Conservation (phyloP, 2,113 vertebrate species). For the Neopipo cinnamomea region DNA sequence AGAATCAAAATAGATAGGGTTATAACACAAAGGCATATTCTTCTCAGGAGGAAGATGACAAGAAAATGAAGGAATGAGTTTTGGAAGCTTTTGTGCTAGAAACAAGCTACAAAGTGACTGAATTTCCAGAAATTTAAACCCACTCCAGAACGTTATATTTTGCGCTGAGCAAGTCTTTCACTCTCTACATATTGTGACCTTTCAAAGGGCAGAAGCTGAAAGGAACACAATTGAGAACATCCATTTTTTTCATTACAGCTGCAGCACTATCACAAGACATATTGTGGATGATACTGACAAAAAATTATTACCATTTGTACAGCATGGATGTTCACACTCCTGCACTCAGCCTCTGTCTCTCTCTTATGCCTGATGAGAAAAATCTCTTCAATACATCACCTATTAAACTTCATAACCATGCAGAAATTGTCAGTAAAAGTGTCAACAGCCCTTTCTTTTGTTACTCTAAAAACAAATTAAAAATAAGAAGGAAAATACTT, state of each 20-base stretch:
- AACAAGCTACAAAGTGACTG: not conserved
- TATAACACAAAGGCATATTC: not conserved
- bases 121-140: not conserved
- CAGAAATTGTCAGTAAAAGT: conserved; percentile 46
- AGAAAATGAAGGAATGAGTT: not conserved
- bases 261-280: not conserved
- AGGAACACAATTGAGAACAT: conserved; percentile 24
- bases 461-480: conserved; percentile 8
- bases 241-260: conserved; percentile 49
- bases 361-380: conserved; percentile 18
- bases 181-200: not conserved
- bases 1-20: not conserved
- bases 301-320: conserved; percentile 54
- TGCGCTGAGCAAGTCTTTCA: not conserved
- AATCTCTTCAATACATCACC: conserved; percentile 31
- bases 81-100: not conserved
- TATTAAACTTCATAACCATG: conserved; percentile 32
- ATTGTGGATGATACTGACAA: conserved; percentile 38
- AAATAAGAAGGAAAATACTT: not conserved
- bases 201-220: conserved; percentile 30
- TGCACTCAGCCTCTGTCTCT: not conserved
- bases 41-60: not conserved
- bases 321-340: not conserved
- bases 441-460: conserved; percentile 8
- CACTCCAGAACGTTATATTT: not conserved